Evolutionary conservation across 2,797 vertebrate genomes (phyloP).

Genomic region (Tenualosa thibaudeaui): DNA sequence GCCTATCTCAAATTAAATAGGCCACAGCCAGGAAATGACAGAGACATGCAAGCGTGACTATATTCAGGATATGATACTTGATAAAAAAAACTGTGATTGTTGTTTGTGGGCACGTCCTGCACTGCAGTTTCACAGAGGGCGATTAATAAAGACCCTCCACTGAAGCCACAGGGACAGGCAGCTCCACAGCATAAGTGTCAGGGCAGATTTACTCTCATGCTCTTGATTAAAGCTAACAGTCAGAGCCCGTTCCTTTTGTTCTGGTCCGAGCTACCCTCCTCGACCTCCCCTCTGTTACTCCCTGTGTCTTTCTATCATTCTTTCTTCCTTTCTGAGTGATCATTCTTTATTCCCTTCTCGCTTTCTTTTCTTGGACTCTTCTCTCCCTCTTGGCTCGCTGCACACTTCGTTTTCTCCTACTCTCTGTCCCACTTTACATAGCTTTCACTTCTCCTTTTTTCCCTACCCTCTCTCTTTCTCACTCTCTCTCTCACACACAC

Average conservation of each 20-base stretch:
- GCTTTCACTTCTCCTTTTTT: not conserved
- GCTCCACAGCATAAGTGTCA: conserved; percentile 23
- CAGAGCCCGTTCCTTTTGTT: conserved; percentile 3
- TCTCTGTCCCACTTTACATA: not conserved
- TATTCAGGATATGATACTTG: conserved; percentile 5
- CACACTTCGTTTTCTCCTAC: not conserved
- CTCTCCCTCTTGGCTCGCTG: not conserved
- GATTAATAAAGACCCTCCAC: conserved; percentile 21
- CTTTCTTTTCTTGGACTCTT: not conserved
- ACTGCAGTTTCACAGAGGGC: not conserved
- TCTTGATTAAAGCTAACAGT: conserved; percentile 24
- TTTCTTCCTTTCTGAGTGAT: not conserved
- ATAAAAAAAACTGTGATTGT: not conserved
- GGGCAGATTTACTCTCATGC: conserved; percentile 34
- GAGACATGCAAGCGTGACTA: not conserved
- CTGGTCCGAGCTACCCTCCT: not conserved
- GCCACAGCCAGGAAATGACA: not conserved
- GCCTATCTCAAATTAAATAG: not conserved
- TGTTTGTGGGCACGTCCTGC: not conserved
- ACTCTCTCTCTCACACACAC: not conserved
- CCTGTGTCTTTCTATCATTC: not conserved
- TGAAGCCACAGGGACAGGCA: conserved; percentile 21
- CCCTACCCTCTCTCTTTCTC: not conserved
- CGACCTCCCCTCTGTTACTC: conserved; percentile 1
- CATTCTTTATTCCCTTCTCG: not conserved